Evolutionary conservation across 1,140 invertebrate species (phyloP).

Genomic region (Asbolus verrucosus): DNA sequence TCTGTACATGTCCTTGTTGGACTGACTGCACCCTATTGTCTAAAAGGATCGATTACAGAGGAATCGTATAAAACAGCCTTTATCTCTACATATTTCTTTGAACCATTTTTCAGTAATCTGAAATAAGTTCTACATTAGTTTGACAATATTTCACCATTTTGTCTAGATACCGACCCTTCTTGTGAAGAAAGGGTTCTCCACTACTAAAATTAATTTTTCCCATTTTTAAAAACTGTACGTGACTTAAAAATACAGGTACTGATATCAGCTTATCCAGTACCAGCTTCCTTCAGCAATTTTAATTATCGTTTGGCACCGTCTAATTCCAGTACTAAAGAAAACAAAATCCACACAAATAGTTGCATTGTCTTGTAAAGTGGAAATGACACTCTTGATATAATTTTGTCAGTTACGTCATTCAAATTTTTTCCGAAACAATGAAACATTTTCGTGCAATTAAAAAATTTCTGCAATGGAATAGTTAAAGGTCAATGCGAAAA

Average conservation of each 20-base stretch:
- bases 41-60: slow-evolving; percentile 58
- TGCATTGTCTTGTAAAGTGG: slow-evolving; percentile 66
- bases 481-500: too few species aligned
- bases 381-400: slow-evolving; percentile 65
- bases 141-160: slow-evolving; percentile 65
- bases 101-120: slow-evolving; percentile 65
- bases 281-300: slow-evolving; percentile 60
- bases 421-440: not conserved
- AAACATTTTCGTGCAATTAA: not conserved
- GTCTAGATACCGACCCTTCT: slow-evolving; percentile 61
- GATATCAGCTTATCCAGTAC: too few species aligned
- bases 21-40: slow-evolving; percentile 64
- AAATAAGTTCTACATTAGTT: slow-evolving; percentile 59
- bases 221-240: slow-evolving; percentile 64
- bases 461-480: not conserved
- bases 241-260: too few species aligned
- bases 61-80: slow-evolving; percentile 67
- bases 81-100: slow-evolving; percentile 63
- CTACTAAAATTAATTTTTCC: slow-evolving; percentile 67
- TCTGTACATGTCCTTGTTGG: slow-evolving; percentile 64
- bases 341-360: slow-evolving; percentile 66
- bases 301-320: slow-evolving; percentile 64
- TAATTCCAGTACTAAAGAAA: slow-evolving; percentile 64
- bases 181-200: slow-evolving; percentile 65
- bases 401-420: slow-evolving; percentile 3